phyloP scores from a whole-genome alignment of 2,888 invertebrate genomes.

The Polietes domitor region DNA sequence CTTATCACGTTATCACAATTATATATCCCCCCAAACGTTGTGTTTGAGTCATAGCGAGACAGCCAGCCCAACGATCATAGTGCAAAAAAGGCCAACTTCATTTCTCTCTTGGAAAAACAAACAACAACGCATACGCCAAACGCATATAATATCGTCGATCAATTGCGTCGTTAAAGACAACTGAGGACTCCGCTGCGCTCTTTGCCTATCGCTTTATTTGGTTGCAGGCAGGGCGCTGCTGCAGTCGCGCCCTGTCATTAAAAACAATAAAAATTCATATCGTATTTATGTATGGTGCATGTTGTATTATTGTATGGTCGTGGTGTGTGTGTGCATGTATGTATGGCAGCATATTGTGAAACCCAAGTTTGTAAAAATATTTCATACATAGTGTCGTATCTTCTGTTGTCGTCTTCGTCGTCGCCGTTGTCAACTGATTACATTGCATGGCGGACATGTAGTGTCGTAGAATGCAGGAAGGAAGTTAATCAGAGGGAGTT shows the following conservation, averaged over 20 bases:
- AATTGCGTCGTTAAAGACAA: slow-evolving; percentile 37
- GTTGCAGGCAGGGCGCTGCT: slow-evolving; percentile 51
- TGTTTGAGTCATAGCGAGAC: slow-evolving; percentile 46
- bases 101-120: background rate
- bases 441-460: background rate
- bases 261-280: slow-evolving; percentile 46
- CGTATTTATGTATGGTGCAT: slow-evolving; percentile 20
- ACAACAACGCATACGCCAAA: background rate
- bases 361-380: slow-evolving; percentile 4
- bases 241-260: slow-evolving; percentile 46
- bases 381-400: slow-evolving; percentile 22
- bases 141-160: slow-evolving; percentile 35
- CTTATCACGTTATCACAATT: slow-evolving; percentile 59
- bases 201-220: slow-evolving; percentile 28
- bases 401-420: background rate
- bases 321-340: background rate
- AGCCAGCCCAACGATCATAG: slow-evolving; percentile 23
- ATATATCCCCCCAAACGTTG: background rate
- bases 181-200: background rate
- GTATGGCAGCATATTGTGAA: slow-evolving; percentile 17
- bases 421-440: background rate
- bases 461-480: slow-evolving; percentile 46
- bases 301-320: slow-evolving; percentile 16
- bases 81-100: slow-evolving; percentile 44
- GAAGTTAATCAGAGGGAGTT: slow-evolving; percentile 51